A percentile compares a stretch with the other conserved stretches of the same genome.
Conservation (phyloP, 2,113 vertebrate genomes). For the Melanerpes formicivorus region DNA sequence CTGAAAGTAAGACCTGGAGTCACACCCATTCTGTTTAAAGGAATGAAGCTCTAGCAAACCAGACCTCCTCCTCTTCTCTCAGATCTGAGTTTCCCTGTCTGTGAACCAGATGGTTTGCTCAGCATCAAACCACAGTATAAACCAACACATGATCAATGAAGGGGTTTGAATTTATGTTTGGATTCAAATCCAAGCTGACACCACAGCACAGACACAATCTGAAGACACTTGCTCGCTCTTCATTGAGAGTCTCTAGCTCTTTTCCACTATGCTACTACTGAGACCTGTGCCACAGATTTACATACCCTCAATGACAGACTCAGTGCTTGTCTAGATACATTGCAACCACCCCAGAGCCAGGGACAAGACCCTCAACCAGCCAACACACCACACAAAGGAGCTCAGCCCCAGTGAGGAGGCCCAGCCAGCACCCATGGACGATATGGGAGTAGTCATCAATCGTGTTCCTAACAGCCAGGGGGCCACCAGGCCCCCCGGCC, state of each 20-base stretch:
- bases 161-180: neutral
- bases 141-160: neutral
- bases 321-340: neutral
- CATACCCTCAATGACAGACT: neutral
- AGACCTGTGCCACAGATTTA: neutral
- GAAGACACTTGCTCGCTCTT: neutral
- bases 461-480: no score
- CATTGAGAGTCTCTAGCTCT: neutral
- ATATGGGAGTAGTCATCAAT: no score
- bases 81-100: neutral
- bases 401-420: no score
- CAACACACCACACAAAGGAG: no score
- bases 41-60: neutral
- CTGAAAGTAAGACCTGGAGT: neutral
- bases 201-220: neutral
- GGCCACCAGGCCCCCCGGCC: no score
- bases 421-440: no score
- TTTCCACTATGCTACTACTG: neutral
- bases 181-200: neutral
- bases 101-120: neutral
- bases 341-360: neutral
- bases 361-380: no score
- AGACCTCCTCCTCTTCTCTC: neutral
- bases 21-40: neutral
- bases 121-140: neutral